These are phyloP conservation scores for Myiozetetes cayanensis DNA, from an alignment of 2,113 vertebrate species.

Conservation along the genomic window DNA sequence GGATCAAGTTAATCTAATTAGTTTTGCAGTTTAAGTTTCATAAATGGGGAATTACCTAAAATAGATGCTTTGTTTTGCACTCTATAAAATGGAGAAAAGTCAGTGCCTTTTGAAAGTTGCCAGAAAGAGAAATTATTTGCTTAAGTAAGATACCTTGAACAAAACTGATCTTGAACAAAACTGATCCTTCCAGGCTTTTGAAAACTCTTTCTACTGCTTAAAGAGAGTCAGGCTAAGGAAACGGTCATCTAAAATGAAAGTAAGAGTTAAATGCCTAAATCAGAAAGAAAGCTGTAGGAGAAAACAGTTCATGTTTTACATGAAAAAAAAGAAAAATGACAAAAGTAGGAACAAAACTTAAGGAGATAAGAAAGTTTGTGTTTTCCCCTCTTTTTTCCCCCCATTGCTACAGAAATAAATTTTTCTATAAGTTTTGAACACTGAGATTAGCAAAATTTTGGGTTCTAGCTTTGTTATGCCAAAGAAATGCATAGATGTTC, in stretches of 20 bases:
- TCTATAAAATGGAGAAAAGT: neutral
- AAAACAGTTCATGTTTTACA: neutral
- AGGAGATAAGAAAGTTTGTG: neutral
- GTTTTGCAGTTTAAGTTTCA: neutral
- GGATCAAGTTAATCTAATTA: neutral
- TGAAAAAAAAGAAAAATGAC: neutral
- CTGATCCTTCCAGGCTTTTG: neutral
- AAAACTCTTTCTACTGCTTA: neutral
- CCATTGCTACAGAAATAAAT: neutral
- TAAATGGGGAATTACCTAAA: neutral
- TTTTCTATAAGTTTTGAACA: neutral
- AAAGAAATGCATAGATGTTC: neutral
- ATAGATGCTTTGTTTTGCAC: neutral
- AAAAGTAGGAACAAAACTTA: neutral
- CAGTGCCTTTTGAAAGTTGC: neutral
- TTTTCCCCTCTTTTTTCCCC: neutral
- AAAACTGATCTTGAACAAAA: neutral
- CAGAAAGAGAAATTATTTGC: neutral
- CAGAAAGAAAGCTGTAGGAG: neutral
- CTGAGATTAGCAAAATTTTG: neutral
- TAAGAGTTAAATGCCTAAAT: neutral
- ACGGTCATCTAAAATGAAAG: neutral
- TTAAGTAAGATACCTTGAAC: neutral
- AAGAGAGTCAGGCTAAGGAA: neutral
- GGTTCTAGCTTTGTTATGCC: neutral